Percentiles rank a stretch among this genome's conserved stretches.
These are phyloP conservation scores for Pedetes capensis DNA, from an alignment of 2,113 vertebrate genomes.

Conservation along the genomic window DNA sequence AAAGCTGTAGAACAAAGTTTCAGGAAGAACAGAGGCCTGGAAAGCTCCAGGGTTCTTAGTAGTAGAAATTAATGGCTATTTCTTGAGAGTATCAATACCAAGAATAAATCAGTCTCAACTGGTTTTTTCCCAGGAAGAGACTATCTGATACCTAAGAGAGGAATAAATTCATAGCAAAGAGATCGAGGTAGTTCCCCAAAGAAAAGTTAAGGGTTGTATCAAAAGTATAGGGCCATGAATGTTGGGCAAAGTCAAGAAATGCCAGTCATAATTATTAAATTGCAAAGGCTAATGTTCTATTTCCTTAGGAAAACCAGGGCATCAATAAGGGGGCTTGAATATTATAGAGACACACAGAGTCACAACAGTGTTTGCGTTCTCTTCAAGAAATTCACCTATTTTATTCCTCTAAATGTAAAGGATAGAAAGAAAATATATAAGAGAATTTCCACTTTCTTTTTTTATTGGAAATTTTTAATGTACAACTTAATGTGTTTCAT, in stretches of 20 bases:
- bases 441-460: not conserved
- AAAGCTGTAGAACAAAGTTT: not conserved
- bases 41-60: not conserved
- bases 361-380: not conserved
- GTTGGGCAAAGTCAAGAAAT: not conserved
- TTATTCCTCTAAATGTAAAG: not conserved
- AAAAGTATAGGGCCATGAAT: not conserved
- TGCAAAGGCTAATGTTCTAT: not conserved
- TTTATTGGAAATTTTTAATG: too few species aligned
- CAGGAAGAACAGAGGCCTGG: not conserved
- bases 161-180: not conserved
- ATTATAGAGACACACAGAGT: not conserved
- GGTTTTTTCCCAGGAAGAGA: not conserved
- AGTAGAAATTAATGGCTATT: not conserved
- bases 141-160: not conserved
- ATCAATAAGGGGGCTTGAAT: not conserved
- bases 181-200: not conserved
- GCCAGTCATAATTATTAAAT: not conserved
- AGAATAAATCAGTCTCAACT: not conserved
- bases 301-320: not conserved
- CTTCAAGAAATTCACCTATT: not conserved
- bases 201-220: not conserved
- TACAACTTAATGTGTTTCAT: too few species aligned
- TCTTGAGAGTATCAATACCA: not conserved
- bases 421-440: not conserved